Conservation (phyloP, 2,113 vertebrate species). For the Ptilorrhoa leucosticta region DNA sequence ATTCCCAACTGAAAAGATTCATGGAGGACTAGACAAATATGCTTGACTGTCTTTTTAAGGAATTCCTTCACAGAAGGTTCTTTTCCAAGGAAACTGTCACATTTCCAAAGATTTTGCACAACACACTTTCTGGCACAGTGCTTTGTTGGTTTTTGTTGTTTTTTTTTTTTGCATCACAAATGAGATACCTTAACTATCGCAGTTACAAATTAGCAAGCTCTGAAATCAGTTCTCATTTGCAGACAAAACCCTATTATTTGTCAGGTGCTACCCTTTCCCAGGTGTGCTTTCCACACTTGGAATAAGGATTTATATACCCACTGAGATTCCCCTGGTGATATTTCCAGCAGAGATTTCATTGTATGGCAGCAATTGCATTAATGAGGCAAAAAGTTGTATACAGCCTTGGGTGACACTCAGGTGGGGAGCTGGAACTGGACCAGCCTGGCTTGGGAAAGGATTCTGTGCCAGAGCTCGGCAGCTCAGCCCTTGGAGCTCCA, state of each 20-base stretch:
- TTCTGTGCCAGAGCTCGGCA: accelerated
- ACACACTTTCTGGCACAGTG: background rate
- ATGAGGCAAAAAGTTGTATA: background rate
- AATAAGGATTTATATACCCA: background rate
- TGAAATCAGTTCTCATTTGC: background rate
- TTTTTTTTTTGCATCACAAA: background rate
- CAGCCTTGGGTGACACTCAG: background rate
- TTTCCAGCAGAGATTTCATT: background rate
- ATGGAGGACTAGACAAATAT: background rate
- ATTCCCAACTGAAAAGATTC: background rate
- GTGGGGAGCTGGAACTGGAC: background rate
- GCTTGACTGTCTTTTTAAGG: background rate
- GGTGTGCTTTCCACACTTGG: accelerated
- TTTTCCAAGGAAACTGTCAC: background rate
- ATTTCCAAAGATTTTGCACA: background rate
- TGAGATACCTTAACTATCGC: background rate
- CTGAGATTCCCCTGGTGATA: background rate
- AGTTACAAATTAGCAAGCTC: background rate
- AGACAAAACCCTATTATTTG: background rate
- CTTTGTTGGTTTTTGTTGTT: background rate
- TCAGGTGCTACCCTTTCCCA: background rate
- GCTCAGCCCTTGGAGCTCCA: background rate
- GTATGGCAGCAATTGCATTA: background rate
- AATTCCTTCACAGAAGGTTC: background rate
- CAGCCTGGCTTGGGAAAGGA: background rate